Percentiles rank a stretch among this genome's conserved stretches.
phyloP scores from a whole-genome alignment of 2,797 vertebrate species.

The Clarias laeviceps region DNA sequence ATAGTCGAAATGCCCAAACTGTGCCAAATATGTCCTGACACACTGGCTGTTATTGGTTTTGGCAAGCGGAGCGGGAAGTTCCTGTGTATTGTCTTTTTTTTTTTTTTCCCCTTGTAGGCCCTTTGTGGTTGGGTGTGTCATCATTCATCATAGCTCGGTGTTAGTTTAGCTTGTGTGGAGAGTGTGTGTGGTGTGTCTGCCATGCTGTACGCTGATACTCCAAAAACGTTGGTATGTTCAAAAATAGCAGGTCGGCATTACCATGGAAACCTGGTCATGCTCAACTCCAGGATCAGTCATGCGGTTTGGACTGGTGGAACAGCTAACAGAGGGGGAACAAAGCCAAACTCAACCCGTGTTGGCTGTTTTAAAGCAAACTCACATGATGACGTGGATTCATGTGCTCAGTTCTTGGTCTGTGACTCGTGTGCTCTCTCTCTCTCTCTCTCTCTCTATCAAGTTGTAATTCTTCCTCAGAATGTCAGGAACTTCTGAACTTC shows the following conservation, averaged over 20 bases:
- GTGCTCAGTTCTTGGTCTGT: too few species aligned
- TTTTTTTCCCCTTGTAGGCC: background rate
- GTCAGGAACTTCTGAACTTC: background rate
- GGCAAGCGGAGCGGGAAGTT: constrained; percentile 31
- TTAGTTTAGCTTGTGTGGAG: background rate
- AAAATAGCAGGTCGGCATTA: background rate
- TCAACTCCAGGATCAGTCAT: background rate
- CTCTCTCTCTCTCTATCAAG: too few species aligned
- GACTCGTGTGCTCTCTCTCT: too few species aligned
- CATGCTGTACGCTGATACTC: background rate
- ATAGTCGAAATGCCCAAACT: background rate
- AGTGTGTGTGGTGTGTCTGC: background rate
- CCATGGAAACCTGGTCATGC: background rate
- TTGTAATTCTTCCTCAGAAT: background rate
- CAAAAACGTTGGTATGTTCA: background rate
- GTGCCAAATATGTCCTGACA: background rate
- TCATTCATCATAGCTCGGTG: background rate
- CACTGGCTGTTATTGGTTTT: background rate
- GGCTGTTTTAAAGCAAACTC: too few species aligned
- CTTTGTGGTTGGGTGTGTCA: constrained; percentile 21
- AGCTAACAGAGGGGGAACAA: background rate
- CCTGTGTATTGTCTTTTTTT: constrained; percentile 18
- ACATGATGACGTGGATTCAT: too few species aligned
- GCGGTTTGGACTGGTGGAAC: background rate
- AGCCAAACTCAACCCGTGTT: background rate